These are phyloP conservation scores for Lepilemur ruficaudatus DNA, from an alignment of 2,797 vertebrate species.

Conservation along the genomic window DNA sequence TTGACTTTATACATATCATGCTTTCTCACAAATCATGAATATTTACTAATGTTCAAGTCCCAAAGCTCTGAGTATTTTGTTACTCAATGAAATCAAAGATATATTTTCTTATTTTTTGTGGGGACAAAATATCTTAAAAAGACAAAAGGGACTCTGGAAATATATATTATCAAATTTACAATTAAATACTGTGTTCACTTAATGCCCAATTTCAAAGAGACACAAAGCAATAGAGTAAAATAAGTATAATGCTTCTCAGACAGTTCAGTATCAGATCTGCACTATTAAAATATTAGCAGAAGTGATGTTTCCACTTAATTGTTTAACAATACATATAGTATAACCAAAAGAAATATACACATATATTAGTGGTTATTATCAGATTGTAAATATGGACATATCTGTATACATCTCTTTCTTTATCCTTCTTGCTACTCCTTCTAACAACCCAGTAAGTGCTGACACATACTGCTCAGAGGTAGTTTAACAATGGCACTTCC, in stretches of 20 bases:
- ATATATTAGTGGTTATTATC: not conserved
- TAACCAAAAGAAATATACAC: not conserved
- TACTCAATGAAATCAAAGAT: not conserved
- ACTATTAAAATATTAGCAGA: not conserved
- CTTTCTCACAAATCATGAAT: not conserved
- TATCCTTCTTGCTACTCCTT: not conserved
- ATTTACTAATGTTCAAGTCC: not conserved
- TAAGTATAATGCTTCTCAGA: not conserved
- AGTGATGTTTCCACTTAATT: slow-evolving; percentile 5
- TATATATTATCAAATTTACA: not conserved
- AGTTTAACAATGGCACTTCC: not conserved
- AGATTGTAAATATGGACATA: not conserved
- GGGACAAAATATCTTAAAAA: slow-evolving; percentile 28
- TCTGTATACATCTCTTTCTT: not conserved
- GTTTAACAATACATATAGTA: not conserved
- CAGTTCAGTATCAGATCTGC: not conserved
- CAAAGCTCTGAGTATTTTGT: not conserved
- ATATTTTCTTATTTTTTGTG: not conserved
- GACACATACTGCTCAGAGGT: not conserved
- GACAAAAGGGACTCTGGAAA: not conserved
- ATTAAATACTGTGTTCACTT: not conserved
- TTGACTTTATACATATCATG: not conserved
- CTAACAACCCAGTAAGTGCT: not conserved
- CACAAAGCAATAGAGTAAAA: not conserved
- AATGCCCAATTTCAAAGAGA: not conserved